phyloP scores from a whole-genome alignment of 92 coral and sea anemone genomes.

The Epizoanthus rinbou region DNA sequence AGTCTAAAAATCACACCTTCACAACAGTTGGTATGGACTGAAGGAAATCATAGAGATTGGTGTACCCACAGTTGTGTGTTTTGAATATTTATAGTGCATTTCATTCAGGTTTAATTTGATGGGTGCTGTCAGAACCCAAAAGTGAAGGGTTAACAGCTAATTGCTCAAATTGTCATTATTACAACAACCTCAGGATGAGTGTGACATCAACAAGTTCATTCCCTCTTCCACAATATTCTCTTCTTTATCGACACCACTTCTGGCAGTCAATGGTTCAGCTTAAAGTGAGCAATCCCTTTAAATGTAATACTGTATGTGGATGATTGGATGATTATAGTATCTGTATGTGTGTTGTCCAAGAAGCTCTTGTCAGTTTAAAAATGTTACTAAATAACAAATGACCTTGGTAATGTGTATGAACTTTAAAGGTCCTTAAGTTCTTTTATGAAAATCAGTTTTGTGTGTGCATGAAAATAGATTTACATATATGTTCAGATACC shows the following conservation, averaged over 20 bases:
- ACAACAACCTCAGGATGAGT: background rate
- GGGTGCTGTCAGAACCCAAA: background rate
- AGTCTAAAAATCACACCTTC: constrained; percentile 50
- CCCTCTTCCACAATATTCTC: constrained; percentile 4
- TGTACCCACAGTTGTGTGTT: constrained; percentile 80
- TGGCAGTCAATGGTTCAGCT: constrained; percentile 4
- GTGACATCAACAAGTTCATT: constrained; percentile 16
- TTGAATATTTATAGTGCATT: no score
- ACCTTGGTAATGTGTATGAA: no score
- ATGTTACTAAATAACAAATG: no score
- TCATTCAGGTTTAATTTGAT: background rate
- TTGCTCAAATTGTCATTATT: background rate
- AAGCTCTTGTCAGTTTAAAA: no score
- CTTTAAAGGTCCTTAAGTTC: no score
- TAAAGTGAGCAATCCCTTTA: background rate
- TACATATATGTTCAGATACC: no score
- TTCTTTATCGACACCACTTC: constrained; percentile 7
- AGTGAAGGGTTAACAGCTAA: background rate
- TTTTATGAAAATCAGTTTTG: no score
- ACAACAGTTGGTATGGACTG: constrained; percentile 66
- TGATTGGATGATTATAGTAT: no score
- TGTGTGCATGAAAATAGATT: no score
- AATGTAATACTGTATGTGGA: no score
- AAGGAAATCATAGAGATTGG: constrained; percentile 57
- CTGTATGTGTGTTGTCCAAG: no score